Percentiles rank a stretch among this genome's conserved stretches.
These are phyloP conservation scores for Macrobrachium rosenbergii DNA, from an alignment of 1,140 invertebrate genomes.

Conservation along the genomic window DNA sequence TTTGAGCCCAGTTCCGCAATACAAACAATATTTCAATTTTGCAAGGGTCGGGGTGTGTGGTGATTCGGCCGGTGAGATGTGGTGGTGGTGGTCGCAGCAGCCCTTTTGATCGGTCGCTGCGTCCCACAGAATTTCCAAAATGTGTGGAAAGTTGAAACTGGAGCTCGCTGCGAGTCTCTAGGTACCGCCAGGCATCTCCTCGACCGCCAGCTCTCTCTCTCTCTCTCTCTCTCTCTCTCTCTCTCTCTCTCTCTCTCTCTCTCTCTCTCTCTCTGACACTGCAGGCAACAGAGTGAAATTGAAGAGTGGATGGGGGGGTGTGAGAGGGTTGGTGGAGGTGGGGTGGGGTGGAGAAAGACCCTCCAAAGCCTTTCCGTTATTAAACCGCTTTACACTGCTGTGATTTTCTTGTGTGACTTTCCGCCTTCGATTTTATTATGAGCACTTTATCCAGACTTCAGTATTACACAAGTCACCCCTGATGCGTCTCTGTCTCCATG, in stretches of 20 bases:
- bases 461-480: background rate
- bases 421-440: background rate
- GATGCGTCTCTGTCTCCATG: background rate
- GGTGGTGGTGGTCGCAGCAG: too few species aligned
- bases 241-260: conserved; percentile 30
- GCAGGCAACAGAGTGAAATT: background rate
- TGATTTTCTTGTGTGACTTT: conserved; percentile 4
- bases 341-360: too few species aligned
- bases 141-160: background rate
- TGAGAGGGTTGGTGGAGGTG: too few species aligned
- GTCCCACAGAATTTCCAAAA: background rate
- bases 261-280: conserved; percentile 8
- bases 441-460: background rate
- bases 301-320: too few species aligned
- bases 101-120: too few species aligned
- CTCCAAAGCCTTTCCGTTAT: too few species aligned
- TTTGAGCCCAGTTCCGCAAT: too few species aligned
- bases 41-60: too few species aligned
- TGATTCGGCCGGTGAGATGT: too few species aligned
- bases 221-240: conserved; percentile 26
- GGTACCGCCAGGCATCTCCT: too few species aligned
- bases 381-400: background rate
- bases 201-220: background rate
- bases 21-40: too few species aligned
- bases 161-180: background rate